These are phyloP conservation scores for Channallabes apus DNA, from an alignment of 2,797 vertebrate species.

Conservation along the genomic window DNA sequence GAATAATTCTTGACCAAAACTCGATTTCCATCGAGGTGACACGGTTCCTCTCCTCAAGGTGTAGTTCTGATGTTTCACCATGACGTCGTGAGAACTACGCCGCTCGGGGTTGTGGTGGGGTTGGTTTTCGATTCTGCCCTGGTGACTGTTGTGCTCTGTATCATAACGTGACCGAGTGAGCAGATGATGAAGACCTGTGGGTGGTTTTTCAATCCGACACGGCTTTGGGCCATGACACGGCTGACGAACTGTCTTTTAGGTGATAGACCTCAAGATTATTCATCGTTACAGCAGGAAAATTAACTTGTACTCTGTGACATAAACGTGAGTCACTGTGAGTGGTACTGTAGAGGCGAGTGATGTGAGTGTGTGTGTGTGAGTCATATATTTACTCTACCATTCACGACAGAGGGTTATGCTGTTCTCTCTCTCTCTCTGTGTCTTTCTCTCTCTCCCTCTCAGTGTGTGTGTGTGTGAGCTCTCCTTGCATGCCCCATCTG, in stretches of 20 bases:
- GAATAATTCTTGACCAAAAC: background rate
- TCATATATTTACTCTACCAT: constrained; percentile 4
- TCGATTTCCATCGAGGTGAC: too few species aligned
- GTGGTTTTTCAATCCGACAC: constrained; percentile 2
- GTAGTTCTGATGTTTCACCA: background rate
- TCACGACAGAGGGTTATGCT: background rate
- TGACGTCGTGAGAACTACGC: background rate
- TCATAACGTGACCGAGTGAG: background rate
- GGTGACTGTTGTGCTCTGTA: background rate
- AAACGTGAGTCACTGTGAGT: constrained; percentile 46
- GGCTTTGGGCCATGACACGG: background rate
- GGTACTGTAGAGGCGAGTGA: constrained; percentile 3
- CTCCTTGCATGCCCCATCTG: constrained; percentile 30
- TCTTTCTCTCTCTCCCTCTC: background rate
- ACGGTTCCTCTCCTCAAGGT: background rate
- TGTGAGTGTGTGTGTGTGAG: constrained; percentile 22
- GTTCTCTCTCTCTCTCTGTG: background rate
- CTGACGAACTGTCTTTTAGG: background rate
- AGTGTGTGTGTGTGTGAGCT: background rate
- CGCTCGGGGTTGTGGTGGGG: background rate
- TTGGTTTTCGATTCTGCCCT: background rate
- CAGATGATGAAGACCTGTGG: background rate
- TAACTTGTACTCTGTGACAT: background rate
- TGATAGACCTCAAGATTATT: background rate
- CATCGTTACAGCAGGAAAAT: constrained; percentile 1